Evolutionary conservation across 2,113 vertebrate species (phyloP).

Genomic region (Zosterops hypoxanthus): DNA sequence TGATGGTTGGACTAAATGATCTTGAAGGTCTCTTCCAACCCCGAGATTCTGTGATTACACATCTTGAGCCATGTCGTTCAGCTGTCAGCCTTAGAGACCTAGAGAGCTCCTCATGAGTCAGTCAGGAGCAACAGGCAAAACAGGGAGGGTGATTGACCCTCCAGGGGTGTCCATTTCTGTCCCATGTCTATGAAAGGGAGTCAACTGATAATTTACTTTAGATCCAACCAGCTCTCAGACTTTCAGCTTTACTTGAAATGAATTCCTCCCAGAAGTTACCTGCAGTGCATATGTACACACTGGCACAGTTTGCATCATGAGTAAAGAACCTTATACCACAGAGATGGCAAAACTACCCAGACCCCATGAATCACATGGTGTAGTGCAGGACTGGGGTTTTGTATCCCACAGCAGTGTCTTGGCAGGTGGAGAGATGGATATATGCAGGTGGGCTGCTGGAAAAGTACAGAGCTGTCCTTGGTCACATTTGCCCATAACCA

Average conservation of each 20-base stretch:
- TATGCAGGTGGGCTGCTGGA: not conserved
- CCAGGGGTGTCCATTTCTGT: not conserved
- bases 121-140: not conserved
- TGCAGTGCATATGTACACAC: not conserved
- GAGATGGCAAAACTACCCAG: not conserved
- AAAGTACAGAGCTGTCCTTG: not conserved
- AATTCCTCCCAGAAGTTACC: not conserved
- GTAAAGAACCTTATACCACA: not conserved
- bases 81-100: not conserved
- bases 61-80: rapidly evolving
- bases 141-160: not conserved
- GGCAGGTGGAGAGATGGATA: not conserved
- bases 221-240: not conserved
- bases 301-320: not conserved
- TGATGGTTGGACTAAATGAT: not conserved
- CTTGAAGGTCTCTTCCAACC: not conserved
- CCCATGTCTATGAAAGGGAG: not conserved
- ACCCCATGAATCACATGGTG: not conserved
- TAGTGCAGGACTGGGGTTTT: not conserved
- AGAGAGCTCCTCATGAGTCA: not conserved
- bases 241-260: not conserved
- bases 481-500: not conserved
- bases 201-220: not conserved
- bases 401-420: not conserved
- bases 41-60: not conserved